Percentiles rank a stretch among this genome's conserved stretches.
phyloP scores from a whole-genome alignment of 30 jellyfish, hydroid and myxozoan genomes.

The Hydractinia echinata region DNA sequence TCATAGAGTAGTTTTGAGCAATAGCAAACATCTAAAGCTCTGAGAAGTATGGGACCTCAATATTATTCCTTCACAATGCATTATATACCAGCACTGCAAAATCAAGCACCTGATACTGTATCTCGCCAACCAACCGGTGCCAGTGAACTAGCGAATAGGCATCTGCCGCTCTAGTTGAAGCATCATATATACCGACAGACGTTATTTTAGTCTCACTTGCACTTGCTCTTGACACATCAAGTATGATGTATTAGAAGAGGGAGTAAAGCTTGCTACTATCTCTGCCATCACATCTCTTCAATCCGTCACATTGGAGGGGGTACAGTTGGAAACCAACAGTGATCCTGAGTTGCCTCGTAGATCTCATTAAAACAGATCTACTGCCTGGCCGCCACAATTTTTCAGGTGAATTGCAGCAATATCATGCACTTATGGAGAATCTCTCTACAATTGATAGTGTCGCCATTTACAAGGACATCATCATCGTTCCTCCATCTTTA shows the following conservation, averaged over 20 bases:
- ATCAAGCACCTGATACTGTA: not conserved
- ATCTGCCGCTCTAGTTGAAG: not conserved
- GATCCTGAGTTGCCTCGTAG: too few relatives aligned
- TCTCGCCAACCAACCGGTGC: slow-evolving; percentile 6
- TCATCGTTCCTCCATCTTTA: not conserved
- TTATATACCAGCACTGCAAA: not conserved
- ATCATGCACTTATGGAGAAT: too few relatives aligned
- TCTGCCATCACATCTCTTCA: too few relatives aligned
- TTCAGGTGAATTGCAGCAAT: too few relatives aligned
- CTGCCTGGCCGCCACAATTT: too few relatives aligned
- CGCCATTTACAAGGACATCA: not conserved
- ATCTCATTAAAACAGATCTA: too few relatives aligned
- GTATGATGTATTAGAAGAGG: not conserved
- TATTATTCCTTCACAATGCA: slow-evolving; percentile 14
- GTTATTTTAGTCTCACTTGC: not conserved
- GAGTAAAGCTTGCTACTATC: too few relatives aligned
- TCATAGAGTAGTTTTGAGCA: too few relatives aligned
- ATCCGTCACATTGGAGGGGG: too few relatives aligned
- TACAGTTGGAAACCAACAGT: too few relatives aligned
- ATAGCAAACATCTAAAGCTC: too few relatives aligned
- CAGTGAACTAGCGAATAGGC: not conserved
- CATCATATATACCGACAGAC: not conserved
- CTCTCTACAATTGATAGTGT: not conserved
- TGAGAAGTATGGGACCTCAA: too few relatives aligned
- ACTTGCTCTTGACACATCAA: not conserved